Conservation (phyloP, 2,113 vertebrate genomes). For the Strigops habroptila region DNA sequence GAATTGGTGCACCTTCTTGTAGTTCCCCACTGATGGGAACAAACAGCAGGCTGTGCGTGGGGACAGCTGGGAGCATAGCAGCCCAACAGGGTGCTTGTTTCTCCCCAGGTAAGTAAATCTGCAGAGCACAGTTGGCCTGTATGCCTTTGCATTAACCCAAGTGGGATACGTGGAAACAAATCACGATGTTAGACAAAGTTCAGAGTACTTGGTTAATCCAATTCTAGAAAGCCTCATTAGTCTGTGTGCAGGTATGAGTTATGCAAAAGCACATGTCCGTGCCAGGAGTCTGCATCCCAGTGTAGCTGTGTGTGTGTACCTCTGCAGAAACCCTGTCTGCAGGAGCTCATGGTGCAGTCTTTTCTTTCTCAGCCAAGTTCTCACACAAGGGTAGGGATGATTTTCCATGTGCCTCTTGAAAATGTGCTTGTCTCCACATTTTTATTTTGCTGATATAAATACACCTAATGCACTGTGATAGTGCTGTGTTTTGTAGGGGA, state of each 20-base stretch:
- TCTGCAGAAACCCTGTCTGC: not conserved
- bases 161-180: not conserved
- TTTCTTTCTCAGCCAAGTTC: not conserved
- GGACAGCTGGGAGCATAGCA: not conserved
- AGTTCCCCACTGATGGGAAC: not conserved
- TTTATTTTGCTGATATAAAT: not conserved
- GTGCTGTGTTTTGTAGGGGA: not conserved
- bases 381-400: not conserved
- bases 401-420: not conserved
- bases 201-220: not conserved
- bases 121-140: not conserved
- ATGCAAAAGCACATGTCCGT: not conserved
- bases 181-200: not conserved
- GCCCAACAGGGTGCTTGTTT: accelerated
- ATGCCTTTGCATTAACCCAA: accelerated
- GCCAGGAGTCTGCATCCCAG: not conserved
- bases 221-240: not conserved
- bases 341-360: not conserved
- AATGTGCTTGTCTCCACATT: not conserved
- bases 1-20: not conserved
- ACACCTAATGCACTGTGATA: not conserved
- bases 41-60: not conserved
- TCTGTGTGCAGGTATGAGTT: not conserved
- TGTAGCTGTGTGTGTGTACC: not conserved
- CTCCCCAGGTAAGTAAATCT: not conserved